Evolutionary conservation across 2,797 vertebrate genomes (phyloP), one percentile per base, ranked within the genome.

Genomic region (Melanotaenia trifasciata): DNA sequence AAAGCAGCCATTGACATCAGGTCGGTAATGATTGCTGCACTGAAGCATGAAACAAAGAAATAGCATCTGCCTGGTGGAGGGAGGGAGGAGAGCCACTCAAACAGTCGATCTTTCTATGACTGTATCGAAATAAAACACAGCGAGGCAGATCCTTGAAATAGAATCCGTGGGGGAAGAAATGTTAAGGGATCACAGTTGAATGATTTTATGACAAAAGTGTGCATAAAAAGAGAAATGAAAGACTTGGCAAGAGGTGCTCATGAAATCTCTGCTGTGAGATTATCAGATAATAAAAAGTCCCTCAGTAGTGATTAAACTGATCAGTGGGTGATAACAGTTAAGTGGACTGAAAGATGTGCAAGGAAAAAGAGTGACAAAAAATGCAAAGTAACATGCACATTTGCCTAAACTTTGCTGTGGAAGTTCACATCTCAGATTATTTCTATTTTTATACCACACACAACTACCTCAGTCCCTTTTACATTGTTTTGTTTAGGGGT

Each of bases 121-220:
- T 84, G 85, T 77, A 78, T 76, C 45, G 79, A 92, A 88, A 93
- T 94, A 92, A 93, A 94, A 92, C 9, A 83, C 88, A 93, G 84
- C 84, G 87, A 89, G 86, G 90, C 87, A 85, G 35, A 88, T 80
- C 88, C 72, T 81, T 54, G 72, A 86, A 90, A 94, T 92, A 81
- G 85, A 77, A 80, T 89, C 70, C 67, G 57, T 2, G 1, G 80
- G 56, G 56, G 58, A 69, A 54, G n/a, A 70, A 81, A 84, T 79
- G 78, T 85, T 83, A 86, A 82, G 67, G 79, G 82, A 88, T 82
- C 86, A 90, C 87, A 90, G 90, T 89, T 83, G 90, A 86, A 91
- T 90, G 92, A 1, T 92, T 94, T 94, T 92, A 93, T 92, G 90
- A 92, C 88, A 90, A 90, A 93, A 88, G 84, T 84, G 83, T 90